phyloP scores from a whole-genome alignment of 2,113 vertebrate genomes.

The Caracal caracal region DNA sequence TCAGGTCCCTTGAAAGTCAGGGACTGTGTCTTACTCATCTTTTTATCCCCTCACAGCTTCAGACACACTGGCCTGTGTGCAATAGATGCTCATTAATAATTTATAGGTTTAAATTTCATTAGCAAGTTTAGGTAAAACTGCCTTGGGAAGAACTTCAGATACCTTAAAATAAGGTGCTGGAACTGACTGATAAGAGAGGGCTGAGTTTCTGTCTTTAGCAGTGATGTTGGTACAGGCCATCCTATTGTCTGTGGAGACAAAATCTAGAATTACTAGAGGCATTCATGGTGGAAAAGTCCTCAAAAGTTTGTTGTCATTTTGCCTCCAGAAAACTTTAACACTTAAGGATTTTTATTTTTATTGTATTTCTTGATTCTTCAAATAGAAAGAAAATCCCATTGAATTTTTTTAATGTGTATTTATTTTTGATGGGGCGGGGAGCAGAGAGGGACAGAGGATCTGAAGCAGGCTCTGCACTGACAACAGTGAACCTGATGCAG shows the following conservation, averaged over 20 bases:
- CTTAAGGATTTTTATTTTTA: constrained; percentile 9
- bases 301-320: background rate
- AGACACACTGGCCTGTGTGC: background rate
- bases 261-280: background rate
- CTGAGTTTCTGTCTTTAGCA: background rate
- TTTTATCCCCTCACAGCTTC: background rate
- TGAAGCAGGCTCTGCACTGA: too few relatives aligned
- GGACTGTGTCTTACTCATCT: background rate
- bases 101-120: constrained; percentile 15
- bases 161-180: background rate
- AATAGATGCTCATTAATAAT: background rate
- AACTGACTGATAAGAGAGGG: background rate
- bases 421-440: too few relatives aligned
- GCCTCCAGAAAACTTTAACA: background rate
- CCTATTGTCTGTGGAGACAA: background rate
- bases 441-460: too few relatives aligned
- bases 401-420: too few relatives aligned
- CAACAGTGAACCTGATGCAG: too few relatives aligned
- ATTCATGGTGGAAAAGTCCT: background rate
- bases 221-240: background rate
- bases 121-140: constrained; percentile 23
- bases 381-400: background rate
- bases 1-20: background rate
- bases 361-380: constrained; percentile 25
- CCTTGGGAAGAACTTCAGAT: background rate